Evolutionary conservation across 2,113 vertebrate species (phyloP).

Genomic region (Chloropsis hardwickii): DNA sequence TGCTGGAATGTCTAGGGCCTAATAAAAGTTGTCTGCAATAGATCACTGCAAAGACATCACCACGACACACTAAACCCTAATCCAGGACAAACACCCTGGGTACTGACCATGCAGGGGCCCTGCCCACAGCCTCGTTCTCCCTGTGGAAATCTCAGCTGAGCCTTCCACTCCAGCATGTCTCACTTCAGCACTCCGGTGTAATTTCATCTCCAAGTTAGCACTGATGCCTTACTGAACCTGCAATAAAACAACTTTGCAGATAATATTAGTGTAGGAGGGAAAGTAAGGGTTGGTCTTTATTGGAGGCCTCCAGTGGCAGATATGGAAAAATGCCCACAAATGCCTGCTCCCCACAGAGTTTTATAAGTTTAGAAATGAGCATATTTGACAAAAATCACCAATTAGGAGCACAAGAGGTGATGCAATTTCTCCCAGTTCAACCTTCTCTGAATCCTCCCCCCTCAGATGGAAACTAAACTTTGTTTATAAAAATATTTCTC

Average conservation of each 20-base stretch:
- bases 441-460: neutral
- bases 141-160: neutral
- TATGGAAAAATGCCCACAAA: neutral
- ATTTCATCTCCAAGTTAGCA: neutral
- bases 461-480: neutral
- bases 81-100: neutral
- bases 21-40: neutral
- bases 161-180: neutral
- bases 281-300: neutral
- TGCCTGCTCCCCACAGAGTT: neutral
- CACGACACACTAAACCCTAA: neutral
- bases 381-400: neutral
- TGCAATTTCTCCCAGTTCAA: neutral
- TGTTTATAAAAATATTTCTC: neutral
- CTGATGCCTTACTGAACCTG: neutral
- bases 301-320: neutral
- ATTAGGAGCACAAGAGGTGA: neutral
- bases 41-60: neutral
- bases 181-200: neutral
- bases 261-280: neutral
- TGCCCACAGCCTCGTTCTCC: neutral
- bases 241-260: neutral
- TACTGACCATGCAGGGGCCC: neutral
- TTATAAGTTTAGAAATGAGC: neutral
- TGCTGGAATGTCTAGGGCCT: neutral